phyloP scores from a whole-genome alignment of 2,113 vertebrate genomes.

The Amphilophus citrinellus region DNA sequence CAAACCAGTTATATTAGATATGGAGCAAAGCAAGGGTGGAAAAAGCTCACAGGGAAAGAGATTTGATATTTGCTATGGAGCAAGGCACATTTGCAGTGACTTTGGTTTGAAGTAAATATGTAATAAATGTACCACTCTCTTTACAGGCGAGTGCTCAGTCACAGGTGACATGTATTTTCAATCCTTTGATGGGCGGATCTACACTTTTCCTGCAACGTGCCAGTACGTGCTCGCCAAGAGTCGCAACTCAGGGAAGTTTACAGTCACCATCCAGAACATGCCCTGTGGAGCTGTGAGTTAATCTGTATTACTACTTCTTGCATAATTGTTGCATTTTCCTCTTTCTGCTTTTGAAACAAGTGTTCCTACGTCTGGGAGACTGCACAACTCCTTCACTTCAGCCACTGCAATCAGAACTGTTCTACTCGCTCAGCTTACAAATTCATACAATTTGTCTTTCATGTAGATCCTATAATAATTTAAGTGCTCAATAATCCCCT shows the following conservation, averaged over 20 bases:
- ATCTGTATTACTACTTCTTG: neutral
- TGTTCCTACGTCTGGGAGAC: neutral
- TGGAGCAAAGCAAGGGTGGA: neutral
- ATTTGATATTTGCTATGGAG: neutral
- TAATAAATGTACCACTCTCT: neutral
- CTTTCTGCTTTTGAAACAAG: neutral
- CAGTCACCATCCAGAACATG: conserved; percentile 89
- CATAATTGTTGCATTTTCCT: neutral
- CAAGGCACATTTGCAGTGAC: neutral
- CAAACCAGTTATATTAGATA: conserved; percentile 2
- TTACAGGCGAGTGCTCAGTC: conserved; percentile 92
- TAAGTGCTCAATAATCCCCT: conserved; percentile 47
- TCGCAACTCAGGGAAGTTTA: conserved; percentile 86
- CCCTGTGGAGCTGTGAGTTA: conserved; percentile 90
- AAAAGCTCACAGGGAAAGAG: neutral
- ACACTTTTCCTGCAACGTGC: conserved; percentile 90
- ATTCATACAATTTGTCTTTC: conserved; percentile 37
- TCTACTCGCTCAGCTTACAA: conserved; percentile 18
- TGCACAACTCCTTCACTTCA: neutral
- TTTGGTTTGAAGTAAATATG: neutral
- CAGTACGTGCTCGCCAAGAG: conserved; percentile 96
- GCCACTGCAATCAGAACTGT: neutral
- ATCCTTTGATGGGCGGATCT: conserved; percentile 92
- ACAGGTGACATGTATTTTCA: conserved; percentile 93
- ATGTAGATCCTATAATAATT: conserved; percentile 54